Base-by-base conservation (phyloP, 2,113 vertebrate species). In the Pheucticus melanocephalus region DNA sequence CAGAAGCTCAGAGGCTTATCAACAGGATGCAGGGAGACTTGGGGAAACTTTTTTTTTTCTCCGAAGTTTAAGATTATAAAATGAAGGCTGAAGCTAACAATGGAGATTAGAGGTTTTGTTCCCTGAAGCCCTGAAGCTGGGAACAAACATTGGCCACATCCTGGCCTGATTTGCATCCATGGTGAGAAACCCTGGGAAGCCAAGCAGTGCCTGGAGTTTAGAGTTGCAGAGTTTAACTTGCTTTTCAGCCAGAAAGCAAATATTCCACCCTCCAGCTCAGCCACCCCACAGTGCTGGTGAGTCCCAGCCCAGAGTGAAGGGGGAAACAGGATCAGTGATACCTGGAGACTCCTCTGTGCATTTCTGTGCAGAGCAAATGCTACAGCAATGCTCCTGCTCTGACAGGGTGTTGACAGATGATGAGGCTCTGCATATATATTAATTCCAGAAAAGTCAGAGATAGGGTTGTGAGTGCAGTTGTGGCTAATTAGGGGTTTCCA, bases 21-120 rank as follows among this genome's bases (percentile, higher is more conserved):
- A 84, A 82, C 92, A 95, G 92, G 88, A 91, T 20, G 15, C 90
- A 97, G 69, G 60, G 65, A 66, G 65, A 47, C 3, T 53, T 22
- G 51, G 59, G 53, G 47, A 70, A 81, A 30, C 2, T 35, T 70
- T 61, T 53, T 70, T 47, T 37, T 61, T 50, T 60, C 6, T 10
- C 24, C 17, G 35, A 33, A 78, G 40, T 64, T 89, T 82, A 79
- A 93, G 81, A 76, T 81, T 93, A 51, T 94, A 84, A 92, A 96
- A 88, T 78, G 86, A 87, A 91, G 50, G 47, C 72, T 82, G 57
- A 83, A 60, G 18, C 86, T 92, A 93, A 96, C 94, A 96, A 92
- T 93, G 82, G 77, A 88, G 70, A 81, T 96, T 84, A 86, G 56
- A 56, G n/a, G 28, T 94, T 88, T 81, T 93, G 40, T 95, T 95